Evolutionary conservation across 2,113 vertebrate genomes (phyloP), one percentile per base, ranked within the genome.

Genomic region (Tragelaphus buxtoni): DNA sequence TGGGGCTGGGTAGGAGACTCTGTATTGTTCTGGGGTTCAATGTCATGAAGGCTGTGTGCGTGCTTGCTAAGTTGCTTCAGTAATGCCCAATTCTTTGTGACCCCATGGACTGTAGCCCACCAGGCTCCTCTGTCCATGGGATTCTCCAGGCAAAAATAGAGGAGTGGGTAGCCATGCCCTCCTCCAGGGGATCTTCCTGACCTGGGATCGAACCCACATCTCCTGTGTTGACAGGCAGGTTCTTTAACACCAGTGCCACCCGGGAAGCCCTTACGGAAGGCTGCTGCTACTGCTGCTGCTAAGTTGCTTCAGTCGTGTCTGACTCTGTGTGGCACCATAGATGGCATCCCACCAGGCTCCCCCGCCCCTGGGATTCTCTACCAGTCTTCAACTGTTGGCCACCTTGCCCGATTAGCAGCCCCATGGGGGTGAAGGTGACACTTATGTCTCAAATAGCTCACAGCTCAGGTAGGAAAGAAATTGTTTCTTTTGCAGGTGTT

Each of bases 371-470:
- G 60, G 30, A 16, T 61, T 32, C 60, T 32, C 60, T 53, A 11
- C 26, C 17, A 30, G 11, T 42, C 18, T 82, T 24, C 3, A 42
- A n/a, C 28, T 84, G 14, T 10, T n/a, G 56, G n/a, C 11, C 28
- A n/a, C n/a, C 79, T 7, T 17, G 28, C 28, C 80, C 10, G 49
- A 8, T 7, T 7, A 86, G 53, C 76, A 88, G 13, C 35, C 65
- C 82, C 20, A 9, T 81, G 32, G 53, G 35, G 18, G 20, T 18
- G 18, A 81, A 88, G 5, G 26, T 39, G 26, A 79, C 30, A 20
- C 32, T 91, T 39, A 32, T 45, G 18, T 77, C 32, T 93, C 90
- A 65, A 7, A 9, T n/a, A 74, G 45, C 80, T 92, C 49, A 92
- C 60, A 94, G 26, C 47, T 85, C 32, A 72, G 56, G 3, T 65